Base-by-base conservation (phyloP, 2,888 invertebrate species). In the Dynastes grantii region DNA sequence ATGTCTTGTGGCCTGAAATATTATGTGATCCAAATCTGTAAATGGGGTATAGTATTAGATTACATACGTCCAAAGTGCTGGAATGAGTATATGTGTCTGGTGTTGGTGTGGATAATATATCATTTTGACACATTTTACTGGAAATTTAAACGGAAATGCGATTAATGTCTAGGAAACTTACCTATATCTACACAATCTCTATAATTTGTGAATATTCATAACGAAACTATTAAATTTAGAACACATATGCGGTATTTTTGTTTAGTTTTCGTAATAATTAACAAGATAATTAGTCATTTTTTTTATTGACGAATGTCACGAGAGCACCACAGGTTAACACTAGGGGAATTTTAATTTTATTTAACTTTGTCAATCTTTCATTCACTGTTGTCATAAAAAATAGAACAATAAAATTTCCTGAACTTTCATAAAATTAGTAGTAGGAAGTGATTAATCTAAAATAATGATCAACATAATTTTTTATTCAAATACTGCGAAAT, bases 241-340 rank as follows among this genome's bases (percentile, higher is more conserved):
- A 77, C 77, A 76, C 78, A 77, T 70, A 80, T 78, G 76, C 75
- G 73, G 78, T 76, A 81, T 68, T 80, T 79, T 80, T 81, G 80
- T 55, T 80, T 76, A 76, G 76, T 77, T 79, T 81, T 82, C 78
- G 77, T 76, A 77, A 79, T 75, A 81, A 81, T 81, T 81, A 81
- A 76, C 78, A 78, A 78, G 71, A 79, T 76, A 82, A 81, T 82
- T 82, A 81, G 79, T 82, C 81, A 82, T 81, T 81, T 81, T 81
- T 80, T 81, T 81, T 80, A 81, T 79, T 81, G 79, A 82, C 78
- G 79, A 81, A 81, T 80, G 82, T 82, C 82, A 82, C 81, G 77
- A 81, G 77, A 81, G 80, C 78, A 82, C 77, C 79, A 80, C 79
- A 81, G 81, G 81, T 82, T 82, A 82, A 75, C 79, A 70, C 76